Evolutionary conservation across 2,888 invertebrate genomes (phyloP).

Genomic region (Scaptomyza caliginosa): DNA sequence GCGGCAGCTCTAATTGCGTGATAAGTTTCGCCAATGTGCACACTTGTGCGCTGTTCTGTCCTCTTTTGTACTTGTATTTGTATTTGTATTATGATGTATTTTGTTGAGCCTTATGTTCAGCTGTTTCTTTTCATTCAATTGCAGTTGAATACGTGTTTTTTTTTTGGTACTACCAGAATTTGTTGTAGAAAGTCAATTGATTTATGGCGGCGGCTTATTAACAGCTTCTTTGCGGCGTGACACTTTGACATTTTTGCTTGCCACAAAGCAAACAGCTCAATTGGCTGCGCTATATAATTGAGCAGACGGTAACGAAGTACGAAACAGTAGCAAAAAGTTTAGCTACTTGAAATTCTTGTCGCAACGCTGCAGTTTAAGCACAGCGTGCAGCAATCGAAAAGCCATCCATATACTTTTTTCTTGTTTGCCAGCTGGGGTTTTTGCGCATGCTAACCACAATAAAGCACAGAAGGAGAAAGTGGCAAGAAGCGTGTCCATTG

Average conservation of each 20-base stretch:
- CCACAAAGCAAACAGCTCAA: slow-evolving; percentile 44
- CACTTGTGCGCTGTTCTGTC: no score
- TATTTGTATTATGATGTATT: slow-evolving; percentile 13
- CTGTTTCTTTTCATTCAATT: slow-evolving; percentile 40
- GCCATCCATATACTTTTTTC: slow-evolving; percentile 14
- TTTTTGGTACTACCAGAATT: slow-evolving; percentile 30
- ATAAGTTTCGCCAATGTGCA: slow-evolving; percentile 74
- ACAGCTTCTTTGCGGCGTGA: slow-evolving; percentile 32
- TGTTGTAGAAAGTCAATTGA: slow-evolving; percentile 49
- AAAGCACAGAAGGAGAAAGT: slow-evolving; percentile 16
- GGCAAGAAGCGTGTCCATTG: slow-evolving; percentile 24
- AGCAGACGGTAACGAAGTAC: background rate
- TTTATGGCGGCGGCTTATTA: slow-evolving; percentile 64
- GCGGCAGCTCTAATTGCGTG: slow-evolving; percentile 72
- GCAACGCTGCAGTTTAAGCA: slow-evolving; percentile 30
- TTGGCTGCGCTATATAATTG: slow-evolving; percentile 33
- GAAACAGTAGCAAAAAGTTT: slow-evolving; percentile 17
- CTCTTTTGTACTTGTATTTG: slow-evolving; percentile 15
- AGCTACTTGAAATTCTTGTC: slow-evolving; percentile 50
- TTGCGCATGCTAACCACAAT: slow-evolving; percentile 37
- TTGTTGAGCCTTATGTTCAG: slow-evolving; percentile 32
- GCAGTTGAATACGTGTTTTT: slow-evolving; percentile 43
- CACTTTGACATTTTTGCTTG: slow-evolving; percentile 10
- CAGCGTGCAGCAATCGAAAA: slow-evolving; percentile 28
- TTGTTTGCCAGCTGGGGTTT: slow-evolving; percentile 41